Conservation (phyloP, 92 coral and sea anemone genomes). For the Umimayanthus kanabou region DNA sequence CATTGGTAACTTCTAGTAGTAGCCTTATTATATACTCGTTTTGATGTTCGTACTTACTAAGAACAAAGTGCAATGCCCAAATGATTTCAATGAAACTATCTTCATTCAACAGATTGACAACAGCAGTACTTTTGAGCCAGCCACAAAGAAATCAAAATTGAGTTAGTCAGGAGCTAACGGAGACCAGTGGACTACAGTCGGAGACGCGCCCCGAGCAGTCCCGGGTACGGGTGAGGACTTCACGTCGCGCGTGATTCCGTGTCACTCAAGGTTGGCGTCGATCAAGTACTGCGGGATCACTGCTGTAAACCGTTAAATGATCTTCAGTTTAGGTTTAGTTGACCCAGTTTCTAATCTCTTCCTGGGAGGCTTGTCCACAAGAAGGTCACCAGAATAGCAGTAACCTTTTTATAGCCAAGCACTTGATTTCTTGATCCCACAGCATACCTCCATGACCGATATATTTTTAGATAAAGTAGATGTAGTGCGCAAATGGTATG, state of each 20-base stretch:
- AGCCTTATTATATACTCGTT: too few relatives aligned
- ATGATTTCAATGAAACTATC: not conserved
- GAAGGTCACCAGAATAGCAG: not conserved
- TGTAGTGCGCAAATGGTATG: too few relatives aligned
- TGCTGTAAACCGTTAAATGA: too few relatives aligned
- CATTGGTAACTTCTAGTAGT: not conserved
- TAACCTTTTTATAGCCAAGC: not conserved
- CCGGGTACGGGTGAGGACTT: not conserved
- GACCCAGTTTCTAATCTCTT: not conserved
- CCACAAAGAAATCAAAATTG: slow-evolving; percentile 7
- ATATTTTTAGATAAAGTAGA: not conserved
- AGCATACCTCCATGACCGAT: not conserved
- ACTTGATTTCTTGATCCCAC: not conserved
- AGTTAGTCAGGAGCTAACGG: not conserved
- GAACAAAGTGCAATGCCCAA: not conserved
- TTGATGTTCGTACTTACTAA: too few relatives aligned
- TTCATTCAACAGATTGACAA: slow-evolving; percentile 7
- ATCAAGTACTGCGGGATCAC: not conserved
- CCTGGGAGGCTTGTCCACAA: not conserved
- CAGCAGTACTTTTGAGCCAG: not conserved
- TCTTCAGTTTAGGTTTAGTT: too few relatives aligned
- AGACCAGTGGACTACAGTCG: not conserved
- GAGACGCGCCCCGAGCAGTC: not conserved
- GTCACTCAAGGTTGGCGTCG: not conserved
- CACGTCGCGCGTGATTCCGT: not conserved